These are phyloP conservation scores for Phrynocephalus vlangalii DNA, from an alignment of 2,797 vertebrate species.

Conservation along the genomic window DNA sequence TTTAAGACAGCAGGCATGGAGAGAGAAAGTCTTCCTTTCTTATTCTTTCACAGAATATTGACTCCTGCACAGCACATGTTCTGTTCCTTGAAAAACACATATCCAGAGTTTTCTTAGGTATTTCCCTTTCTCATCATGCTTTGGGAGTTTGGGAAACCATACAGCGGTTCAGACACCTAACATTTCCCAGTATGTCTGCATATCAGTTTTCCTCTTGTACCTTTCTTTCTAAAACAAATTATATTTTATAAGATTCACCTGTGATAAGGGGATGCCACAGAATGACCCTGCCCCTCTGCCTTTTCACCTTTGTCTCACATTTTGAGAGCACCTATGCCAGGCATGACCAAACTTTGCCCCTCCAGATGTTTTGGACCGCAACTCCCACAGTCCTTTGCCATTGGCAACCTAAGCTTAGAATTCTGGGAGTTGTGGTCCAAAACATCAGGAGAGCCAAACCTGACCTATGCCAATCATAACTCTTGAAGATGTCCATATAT, in stretches of 20 bases:
- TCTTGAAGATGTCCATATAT: not conserved
- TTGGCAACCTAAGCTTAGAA: no score
- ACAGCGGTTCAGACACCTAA: not conserved
- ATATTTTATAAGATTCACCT: not conserved
- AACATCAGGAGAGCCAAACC: no score
- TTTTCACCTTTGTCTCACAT: not conserved
- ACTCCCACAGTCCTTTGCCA: no score
- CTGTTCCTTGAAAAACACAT: not conserved
- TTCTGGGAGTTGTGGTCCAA: no score
- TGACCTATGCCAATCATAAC: not conserved
- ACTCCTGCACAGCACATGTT: not conserved
- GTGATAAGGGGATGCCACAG: not conserved
- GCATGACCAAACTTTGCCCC: no score
- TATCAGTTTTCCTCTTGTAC: not conserved
- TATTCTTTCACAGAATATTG: no score
- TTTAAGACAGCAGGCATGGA: no score
- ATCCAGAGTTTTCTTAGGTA: not conserved
- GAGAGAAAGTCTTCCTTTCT: no score
- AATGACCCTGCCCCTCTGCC: not conserved
- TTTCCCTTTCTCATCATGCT: not conserved
- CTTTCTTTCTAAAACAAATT: not conserved
- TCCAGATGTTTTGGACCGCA: no score
- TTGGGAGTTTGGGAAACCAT: not conserved
- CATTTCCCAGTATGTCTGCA: not conserved
- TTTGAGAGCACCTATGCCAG: not conserved